Conservation (phyloP, 2,113 vertebrate genomes). For the Herpetotheres cachinnans region DNA sequence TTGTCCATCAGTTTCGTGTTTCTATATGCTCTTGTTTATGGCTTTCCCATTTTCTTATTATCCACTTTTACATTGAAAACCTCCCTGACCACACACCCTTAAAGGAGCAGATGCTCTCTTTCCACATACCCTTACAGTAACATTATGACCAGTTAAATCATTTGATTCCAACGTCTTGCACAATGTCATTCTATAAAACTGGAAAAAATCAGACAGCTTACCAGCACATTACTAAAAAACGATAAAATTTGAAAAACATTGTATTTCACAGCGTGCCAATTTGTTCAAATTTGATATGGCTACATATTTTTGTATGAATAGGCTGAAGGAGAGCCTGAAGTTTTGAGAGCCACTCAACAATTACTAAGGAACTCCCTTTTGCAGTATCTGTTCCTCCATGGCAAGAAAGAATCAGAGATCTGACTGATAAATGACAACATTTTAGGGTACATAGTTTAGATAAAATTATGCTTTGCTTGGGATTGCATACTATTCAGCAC, state of each 20-base stretch:
- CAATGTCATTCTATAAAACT: background rate
- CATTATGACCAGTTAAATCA: background rate
- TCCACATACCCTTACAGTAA: background rate
- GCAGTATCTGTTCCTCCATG: background rate
- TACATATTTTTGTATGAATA: background rate
- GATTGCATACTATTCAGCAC: background rate
- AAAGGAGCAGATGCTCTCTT: background rate
- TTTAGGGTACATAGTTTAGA: background rate
- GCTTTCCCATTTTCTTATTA: background rate
- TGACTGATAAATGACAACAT: background rate
- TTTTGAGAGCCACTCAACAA: background rate
- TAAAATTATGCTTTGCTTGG: background rate
- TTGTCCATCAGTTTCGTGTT: background rate
- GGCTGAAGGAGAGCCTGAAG: background rate
- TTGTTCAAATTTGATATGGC: background rate
- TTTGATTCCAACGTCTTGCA: background rate
- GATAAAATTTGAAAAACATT: background rate
- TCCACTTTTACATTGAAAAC: background rate
- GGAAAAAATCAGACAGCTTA: background rate
- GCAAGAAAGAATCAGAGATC: background rate
- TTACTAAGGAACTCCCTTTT: background rate
- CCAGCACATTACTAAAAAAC: background rate
- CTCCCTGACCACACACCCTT: background rate
- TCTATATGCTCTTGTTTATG: background rate
- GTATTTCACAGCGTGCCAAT: background rate